phyloP scores from a whole-genome alignment of 2,888 invertebrate genomes.

The Tenodera sinensis region DNA sequence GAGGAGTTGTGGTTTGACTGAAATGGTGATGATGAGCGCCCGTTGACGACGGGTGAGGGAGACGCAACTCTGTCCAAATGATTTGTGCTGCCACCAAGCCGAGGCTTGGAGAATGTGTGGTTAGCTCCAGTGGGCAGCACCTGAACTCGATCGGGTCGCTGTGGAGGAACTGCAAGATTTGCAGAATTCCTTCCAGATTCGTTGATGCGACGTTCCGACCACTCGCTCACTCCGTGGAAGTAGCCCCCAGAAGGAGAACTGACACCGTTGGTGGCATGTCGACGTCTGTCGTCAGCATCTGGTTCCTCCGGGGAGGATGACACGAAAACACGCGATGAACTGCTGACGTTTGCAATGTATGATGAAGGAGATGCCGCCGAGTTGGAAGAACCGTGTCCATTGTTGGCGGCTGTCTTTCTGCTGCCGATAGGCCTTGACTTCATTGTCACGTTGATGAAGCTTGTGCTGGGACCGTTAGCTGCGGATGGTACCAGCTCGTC shows the following conservation, averaged over 20 bases:
- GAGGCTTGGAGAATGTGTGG: conserved; percentile 33
- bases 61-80: conserved; percentile 13
- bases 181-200: conserved; percentile 9
- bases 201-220: conserved; percentile 55
- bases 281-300: conserved; percentile 46
- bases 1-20: background rate
- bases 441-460: conserved; percentile 73
- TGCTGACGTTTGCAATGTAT: conserved; percentile 38
- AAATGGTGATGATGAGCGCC: background rate
- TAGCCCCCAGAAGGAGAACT: conserved; percentile 11
- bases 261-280: conserved; percentile 34
- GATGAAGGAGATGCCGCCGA: conserved; percentile 38
- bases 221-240: conserved; percentile 69
- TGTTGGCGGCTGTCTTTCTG: background rate
- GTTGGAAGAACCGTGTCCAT: background rate
- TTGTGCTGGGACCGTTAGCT: conserved; percentile 45
- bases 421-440: conserved; percentile 55
- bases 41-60: background rate
- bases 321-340: conserved; percentile 54
- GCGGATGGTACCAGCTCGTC: conserved; percentile 51
- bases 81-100: conserved; percentile 9
- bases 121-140: conserved; percentile 38
- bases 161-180: background rate
- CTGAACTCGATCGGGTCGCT: conserved; percentile 35
- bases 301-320: conserved; percentile 44